Evolutionary conservation across 1,140 invertebrate species (phyloP).

Genomic region (Drosophila yakuba): DNA sequence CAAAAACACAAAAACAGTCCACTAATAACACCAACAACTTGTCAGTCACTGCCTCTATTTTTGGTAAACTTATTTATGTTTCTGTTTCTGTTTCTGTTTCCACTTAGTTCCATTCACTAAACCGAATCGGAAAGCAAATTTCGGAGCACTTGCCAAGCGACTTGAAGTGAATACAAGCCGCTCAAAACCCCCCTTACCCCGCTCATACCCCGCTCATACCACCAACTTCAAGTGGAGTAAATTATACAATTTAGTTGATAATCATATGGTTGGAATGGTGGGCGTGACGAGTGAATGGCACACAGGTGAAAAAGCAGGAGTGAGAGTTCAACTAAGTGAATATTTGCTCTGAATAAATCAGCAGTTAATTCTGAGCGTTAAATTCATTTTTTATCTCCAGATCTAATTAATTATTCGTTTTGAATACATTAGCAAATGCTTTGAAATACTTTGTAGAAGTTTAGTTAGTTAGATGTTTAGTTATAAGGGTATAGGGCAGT

Average conservation of each 20-base stretch:
- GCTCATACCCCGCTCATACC: too few species aligned
- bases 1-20: not conserved
- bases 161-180: conserved; percentile 8
- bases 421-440: not conserved
- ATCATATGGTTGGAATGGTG: conserved; percentile 34
- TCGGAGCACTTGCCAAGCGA: conserved; percentile 25
- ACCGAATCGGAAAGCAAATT: conserved; percentile 33
- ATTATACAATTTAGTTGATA: conserved; percentile 45
- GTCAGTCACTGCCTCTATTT: conserved; percentile 12
- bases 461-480: too few species aligned
- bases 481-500: not conserved
- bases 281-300: conserved; percentile 46
- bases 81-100: not conserved
- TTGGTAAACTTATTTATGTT: conserved; percentile 16
- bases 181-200: too few species aligned
- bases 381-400: not conserved
- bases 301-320: conserved; percentile 27
- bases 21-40: conserved; percentile 3
- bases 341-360: conserved; percentile 42
- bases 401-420: not conserved
- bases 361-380: conserved; percentile 14
- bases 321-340: conserved; percentile 36
- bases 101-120: conserved; percentile 49
- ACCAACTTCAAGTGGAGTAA: conserved; percentile 10
- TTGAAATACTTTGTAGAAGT: not conserved